These are phyloP conservation scores for Alviniconcha strummeri DNA, from an alignment of 2,888 invertebrate species.

Conservation along the genomic window DNA sequence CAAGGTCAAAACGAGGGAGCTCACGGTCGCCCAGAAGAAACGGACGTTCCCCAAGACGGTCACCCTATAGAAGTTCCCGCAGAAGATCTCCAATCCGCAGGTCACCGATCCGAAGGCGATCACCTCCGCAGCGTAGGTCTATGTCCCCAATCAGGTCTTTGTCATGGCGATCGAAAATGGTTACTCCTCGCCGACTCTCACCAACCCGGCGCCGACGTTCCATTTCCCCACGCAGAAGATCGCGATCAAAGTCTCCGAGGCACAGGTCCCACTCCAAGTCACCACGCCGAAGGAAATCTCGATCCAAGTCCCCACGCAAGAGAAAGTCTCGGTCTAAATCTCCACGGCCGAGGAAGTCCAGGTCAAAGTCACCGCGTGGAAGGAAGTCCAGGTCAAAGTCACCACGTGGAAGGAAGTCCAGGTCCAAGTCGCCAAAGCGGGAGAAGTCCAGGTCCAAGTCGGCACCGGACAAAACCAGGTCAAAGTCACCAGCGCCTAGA, in stretches of 20 bases:
- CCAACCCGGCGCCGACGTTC: constrained; percentile 24
- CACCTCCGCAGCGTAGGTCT: constrained; percentile 27
- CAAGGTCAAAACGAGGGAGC: constrained; percentile 18
- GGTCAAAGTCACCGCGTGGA: constrained; percentile 30
- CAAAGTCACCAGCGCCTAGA: constrained; percentile 8
- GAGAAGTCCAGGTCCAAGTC: constrained; percentile 28
- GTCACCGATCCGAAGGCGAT: constrained; percentile 23
- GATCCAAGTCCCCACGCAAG: constrained; percentile 41
- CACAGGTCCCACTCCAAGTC: constrained; percentile 24
- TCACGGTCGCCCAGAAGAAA: constrained; percentile 28
- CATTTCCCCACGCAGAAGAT: constrained; percentile 29
- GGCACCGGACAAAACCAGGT: not conserved
- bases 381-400: constrained; percentile 28
- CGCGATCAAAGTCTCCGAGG: constrained; percentile 40
- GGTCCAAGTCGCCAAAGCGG: constrained; percentile 26
- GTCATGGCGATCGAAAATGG: constrained; percentile 20
- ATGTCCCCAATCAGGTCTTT: constrained; percentile 29
- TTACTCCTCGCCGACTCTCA: constrained; percentile 7
- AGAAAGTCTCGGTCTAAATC: constrained; percentile 44
- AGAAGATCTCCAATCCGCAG: constrained; percentile 26
- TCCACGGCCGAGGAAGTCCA: constrained; percentile 36
- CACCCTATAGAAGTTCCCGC: constrained; percentile 2
- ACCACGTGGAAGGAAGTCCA: constrained; percentile 7
- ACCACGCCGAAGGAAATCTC: constrained; percentile 37
- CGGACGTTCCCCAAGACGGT: constrained; percentile 22